Conservation (phyloP, 2,888 invertebrate genomes). For the Drosophila algonquin region DNA sequence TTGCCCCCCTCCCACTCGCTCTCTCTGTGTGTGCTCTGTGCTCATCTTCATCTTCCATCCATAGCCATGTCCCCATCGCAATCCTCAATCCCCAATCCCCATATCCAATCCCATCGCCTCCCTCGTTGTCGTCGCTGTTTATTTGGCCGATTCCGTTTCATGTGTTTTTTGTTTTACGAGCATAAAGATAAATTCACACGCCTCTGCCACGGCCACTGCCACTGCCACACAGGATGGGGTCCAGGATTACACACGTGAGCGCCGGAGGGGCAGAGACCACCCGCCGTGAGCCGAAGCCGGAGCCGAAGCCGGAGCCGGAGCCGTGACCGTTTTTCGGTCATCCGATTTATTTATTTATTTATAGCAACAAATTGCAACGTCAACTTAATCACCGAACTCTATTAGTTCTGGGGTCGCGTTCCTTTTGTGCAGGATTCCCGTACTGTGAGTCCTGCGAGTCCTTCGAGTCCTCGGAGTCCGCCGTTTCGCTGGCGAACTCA, state of each 20-base stretch:
- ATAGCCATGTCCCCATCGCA: too few species aligned
- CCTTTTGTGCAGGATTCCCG: constrained; percentile 22
- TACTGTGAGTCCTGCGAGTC: not conserved
- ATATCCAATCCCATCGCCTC: not conserved
- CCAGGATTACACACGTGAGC: not conserved
- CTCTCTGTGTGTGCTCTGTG: constrained; percentile 24
- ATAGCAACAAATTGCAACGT: constrained; percentile 76
- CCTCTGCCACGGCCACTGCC: constrained; percentile 24
- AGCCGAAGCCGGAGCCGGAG: constrained; percentile 1
- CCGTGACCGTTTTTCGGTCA: constrained; percentile 52
- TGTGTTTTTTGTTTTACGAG: constrained; percentile 70
- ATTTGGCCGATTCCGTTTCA: constrained; percentile 68
- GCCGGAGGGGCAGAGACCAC: constrained; percentile 12
- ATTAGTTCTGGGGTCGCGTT: constrained; percentile 57
- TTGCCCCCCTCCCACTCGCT: not conserved
- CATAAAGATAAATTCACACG: constrained; percentile 76
- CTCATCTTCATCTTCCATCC: not conserved
- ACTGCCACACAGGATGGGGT: constrained; percentile 1
- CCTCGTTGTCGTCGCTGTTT: constrained; percentile 59
- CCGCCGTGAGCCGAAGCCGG: constrained; percentile 9
- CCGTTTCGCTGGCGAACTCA: constrained; percentile 41
- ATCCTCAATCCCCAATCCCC: constrained; percentile 4
- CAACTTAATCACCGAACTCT: constrained; percentile 76
- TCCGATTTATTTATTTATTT: constrained; percentile 78
- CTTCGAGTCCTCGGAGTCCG: not conserved